A percentile compares a stretch with the other conserved stretches of the same genome.
Conservation (phyloP, 1,140 invertebrate genomes). For the Nylanderia fulva region DNA sequence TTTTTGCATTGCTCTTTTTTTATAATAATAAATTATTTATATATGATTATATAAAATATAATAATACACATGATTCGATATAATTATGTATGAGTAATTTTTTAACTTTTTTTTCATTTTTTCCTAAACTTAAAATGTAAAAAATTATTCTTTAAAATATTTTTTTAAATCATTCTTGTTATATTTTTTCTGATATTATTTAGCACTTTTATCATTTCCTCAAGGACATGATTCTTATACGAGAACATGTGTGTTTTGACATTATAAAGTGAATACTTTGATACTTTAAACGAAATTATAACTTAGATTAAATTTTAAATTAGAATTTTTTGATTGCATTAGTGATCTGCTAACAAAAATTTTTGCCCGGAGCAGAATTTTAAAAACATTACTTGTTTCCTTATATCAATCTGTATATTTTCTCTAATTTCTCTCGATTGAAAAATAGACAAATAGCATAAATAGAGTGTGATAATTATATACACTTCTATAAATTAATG, state of each 20-base stretch:
- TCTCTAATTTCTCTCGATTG: neutral
- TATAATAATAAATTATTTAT: no score
- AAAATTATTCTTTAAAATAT: no score
- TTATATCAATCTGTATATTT: neutral
- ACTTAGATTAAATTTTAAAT: neutral
- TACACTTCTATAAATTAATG: conserved; percentile 11
- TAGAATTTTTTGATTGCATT: neutral
- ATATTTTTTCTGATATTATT: no score
- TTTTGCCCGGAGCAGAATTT: neutral
- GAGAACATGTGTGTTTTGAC: no score
- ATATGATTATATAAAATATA: no score
- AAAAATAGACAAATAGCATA: neutral
- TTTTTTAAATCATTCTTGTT: no score
- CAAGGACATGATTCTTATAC: neutral
- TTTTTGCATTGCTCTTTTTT: no score
- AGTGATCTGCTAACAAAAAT: neutral
- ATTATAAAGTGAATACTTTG: neutral
- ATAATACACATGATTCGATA: no score
- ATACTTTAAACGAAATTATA: neutral
- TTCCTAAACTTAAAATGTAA: no score
- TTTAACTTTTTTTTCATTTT: no score
- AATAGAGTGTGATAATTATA: neutral
- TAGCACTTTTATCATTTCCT: neutral
- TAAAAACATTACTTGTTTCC: no score
- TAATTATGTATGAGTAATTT: no score